A percentile compares a stretch with the other conserved stretches of the same genome.
These are phyloP conservation scores for Procavia capensis DNA, from an alignment of 2,113 vertebrate species.

Conservation along the genomic window DNA sequence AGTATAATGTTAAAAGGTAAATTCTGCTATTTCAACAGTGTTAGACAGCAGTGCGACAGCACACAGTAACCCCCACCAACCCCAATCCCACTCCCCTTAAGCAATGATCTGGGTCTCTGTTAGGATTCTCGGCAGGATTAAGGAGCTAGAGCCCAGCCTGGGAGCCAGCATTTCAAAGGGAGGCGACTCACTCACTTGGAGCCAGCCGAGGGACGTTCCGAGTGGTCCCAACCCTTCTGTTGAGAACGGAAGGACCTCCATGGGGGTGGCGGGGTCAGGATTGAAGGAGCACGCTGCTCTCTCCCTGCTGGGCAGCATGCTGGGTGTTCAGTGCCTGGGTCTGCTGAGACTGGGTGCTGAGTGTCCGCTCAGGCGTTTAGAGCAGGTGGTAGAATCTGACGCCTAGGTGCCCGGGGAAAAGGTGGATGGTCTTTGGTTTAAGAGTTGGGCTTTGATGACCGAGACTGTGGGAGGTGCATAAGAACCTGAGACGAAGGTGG, in stretches of 20 bases:
- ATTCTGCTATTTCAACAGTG: not conserved
- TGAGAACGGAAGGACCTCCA: not conserved
- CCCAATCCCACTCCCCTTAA: fast-evolving
- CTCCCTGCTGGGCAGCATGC: fast-evolving
- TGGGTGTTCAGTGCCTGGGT: no score
- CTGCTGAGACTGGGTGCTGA: not conserved
- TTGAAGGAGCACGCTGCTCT: not conserved
- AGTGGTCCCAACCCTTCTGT: not conserved
- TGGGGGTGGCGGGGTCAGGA: not conserved
- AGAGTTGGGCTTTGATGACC: not conserved
- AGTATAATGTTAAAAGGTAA: not conserved
- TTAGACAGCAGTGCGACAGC: not conserved
- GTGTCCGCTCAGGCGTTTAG: not conserved
- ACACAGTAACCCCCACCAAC: not conserved
- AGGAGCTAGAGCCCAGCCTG: not conserved
- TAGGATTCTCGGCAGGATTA: not conserved
- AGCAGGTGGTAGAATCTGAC: fast-evolving
- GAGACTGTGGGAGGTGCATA: not conserved
- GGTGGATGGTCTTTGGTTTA: fast-evolving
- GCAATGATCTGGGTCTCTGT: no score
- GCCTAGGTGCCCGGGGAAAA: fast-evolving
- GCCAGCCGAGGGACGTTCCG: not conserved
- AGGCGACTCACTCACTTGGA: no score
- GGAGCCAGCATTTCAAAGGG: not conserved
- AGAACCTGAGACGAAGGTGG: no score